Base-by-base conservation (phyloP, 2,888 invertebrate species). In the Cyaniris semiargus region DNA sequence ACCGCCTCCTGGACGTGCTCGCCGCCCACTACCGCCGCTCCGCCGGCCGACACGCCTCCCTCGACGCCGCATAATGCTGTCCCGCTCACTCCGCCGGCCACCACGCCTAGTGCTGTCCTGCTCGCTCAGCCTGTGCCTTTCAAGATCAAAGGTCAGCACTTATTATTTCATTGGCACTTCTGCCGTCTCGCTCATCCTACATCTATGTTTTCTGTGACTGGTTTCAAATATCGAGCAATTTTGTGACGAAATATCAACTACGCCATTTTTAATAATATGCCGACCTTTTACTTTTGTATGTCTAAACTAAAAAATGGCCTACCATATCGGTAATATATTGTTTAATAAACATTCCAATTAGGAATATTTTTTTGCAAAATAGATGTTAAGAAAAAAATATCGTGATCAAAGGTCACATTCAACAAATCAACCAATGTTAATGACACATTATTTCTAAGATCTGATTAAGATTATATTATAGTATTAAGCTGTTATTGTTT, bases 21-120 rank as follows among this genome's bases (percentile, higher is more conserved):
- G 86, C 86, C 0, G 81, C 86, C 58, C 91, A 91, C 78, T 91
- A 90, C 81, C 87, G 87, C 78, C 86, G 83, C 74, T 85, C 93
- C 0, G 92, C 92, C 15, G 85, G 82, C 0, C 78, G 87, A 72
- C 86, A 88, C 80, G 86, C 87, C 0, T 89, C 90, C 0, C 90
- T 91, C 79, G 91, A 92, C 80, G 80, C 79, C 66, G 88, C 87
- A 78, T 91, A 80, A 81, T 7, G 15, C 13, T 21, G 27, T 60
- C 23, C 60, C 60, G 60, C 60, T 58, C 58, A 21, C 21, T n/a
- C 58, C 58, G 44, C 44, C 38, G 10, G 1, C 81, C 87, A 87
- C 78, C 86, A 83, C 75, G 88, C 87, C 78, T 91, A 80, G 81
- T 7, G 18, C 13, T 21, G 27, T 60, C 23, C 60, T 21, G 60